Conservation (phyloP, 2,113 vertebrate genomes). For the Neofelis nebulosa region DNA sequence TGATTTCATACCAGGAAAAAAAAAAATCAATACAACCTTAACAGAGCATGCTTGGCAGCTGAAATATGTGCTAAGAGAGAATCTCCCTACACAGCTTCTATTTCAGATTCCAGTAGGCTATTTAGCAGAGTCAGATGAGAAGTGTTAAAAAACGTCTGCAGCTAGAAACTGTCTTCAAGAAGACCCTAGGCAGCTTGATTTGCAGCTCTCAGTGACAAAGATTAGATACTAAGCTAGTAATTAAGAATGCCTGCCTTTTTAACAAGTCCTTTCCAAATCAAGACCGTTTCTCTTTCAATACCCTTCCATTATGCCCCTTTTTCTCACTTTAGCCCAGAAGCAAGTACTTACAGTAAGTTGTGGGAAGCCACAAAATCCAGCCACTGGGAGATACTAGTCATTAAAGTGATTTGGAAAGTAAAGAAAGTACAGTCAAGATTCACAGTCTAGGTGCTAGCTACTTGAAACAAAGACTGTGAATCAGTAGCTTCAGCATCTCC, state of each 20-base stretch:
- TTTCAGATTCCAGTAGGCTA: conserved; percentile 59
- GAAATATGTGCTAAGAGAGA: not conserved
- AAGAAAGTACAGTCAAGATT: not conserved
- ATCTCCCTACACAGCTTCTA: conserved; percentile 67
- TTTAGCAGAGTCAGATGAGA: conserved; percentile 65
- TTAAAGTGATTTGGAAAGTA: not conserved
- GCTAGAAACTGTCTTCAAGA: conserved; percentile 60
- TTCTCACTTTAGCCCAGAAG: not conserved
- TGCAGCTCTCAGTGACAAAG: conserved; percentile 34
- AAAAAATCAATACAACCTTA: not conserved
- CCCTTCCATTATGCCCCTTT: not conserved
- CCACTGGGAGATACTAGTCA: not conserved
- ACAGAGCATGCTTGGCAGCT: conserved; percentile 3
- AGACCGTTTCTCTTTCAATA: not conserved
- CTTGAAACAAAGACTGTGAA: not conserved
- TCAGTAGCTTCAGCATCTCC: not conserved
- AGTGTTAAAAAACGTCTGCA: conserved; percentile 59
- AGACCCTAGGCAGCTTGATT: conserved; percentile 28
- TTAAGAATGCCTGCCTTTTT: not conserved
- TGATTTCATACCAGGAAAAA: not conserved
- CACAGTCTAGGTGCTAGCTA: too few species aligned
- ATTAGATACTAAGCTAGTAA: conserved; percentile 4
- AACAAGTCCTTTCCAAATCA: not conserved
- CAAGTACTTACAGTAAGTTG: not conserved
- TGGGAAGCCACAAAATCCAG: not conserved